Percentiles rank a stretch among this genome's conserved stretches.
phyloP scores from a whole-genome alignment of 2,113 vertebrate species.

The Apistogramma diplotaenia region DNA sequence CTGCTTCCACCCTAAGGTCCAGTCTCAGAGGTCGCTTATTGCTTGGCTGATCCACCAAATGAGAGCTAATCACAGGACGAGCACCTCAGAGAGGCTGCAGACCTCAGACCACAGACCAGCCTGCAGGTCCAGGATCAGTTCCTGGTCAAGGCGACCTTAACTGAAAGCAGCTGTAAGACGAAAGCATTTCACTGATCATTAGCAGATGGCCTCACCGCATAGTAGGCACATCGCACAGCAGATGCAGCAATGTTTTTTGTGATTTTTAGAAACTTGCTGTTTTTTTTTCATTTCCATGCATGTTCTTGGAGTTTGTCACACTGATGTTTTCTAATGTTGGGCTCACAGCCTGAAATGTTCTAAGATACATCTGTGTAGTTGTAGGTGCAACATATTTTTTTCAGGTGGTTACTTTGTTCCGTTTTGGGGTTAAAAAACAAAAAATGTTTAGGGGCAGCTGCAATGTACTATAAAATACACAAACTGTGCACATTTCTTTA shows the following conservation, averaged over 20 bases:
- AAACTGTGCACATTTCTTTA: background rate
- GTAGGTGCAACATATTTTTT: background rate
- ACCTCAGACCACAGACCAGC: constrained; percentile 18
- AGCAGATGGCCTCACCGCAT: constrained; percentile 36
- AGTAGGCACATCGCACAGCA: background rate
- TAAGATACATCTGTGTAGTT: background rate
- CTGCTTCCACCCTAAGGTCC: background rate
- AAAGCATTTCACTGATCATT: constrained; percentile 46
- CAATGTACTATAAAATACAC: background rate
- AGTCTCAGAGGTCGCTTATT: background rate
- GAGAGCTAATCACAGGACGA: constrained; percentile 21
- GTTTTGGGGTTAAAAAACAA: accelerated
- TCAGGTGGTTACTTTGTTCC: background rate
- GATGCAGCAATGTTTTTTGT: background rate
- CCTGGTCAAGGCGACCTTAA: constrained; percentile 25
- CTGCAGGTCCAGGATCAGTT: constrained; percentile 51
- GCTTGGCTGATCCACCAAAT: background rate
- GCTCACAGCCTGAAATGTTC: background rate
- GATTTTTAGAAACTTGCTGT: background rate
- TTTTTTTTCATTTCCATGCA: background rate
- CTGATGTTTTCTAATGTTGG: background rate
- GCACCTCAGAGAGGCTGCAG: constrained; percentile 1
- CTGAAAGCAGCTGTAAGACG: constrained; percentile 43
- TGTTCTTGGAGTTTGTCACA: background rate
- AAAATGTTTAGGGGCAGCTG: background rate